phyloP scores from a whole-genome alignment of 2,797 vertebrate genomes.

The Limosa lapponica region DNA sequence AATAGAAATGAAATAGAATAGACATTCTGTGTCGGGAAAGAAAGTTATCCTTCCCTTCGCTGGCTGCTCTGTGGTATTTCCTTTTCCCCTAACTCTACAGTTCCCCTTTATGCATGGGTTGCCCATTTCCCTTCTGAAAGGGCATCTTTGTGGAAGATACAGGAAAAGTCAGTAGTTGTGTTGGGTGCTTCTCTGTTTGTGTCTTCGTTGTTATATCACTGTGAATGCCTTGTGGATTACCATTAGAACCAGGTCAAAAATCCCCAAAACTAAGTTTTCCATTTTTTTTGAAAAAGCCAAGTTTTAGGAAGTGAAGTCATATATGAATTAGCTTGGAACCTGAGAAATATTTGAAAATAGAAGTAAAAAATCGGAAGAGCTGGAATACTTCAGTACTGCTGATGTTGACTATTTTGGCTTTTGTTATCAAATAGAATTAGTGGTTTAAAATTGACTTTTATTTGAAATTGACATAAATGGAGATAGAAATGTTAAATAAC shows the following conservation, averaged over 20 bases:
- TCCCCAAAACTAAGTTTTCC: accelerated
- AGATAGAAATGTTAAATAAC: neutral
- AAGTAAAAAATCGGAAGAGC: neutral
- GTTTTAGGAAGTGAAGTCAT: neutral
- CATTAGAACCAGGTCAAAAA: neutral
- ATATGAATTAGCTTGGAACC: neutral
- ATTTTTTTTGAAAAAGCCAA: neutral
- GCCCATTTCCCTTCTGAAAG: neutral
- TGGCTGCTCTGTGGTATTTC: neutral
- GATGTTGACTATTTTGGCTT: neutral
- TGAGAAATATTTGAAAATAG: neutral
- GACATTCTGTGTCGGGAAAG: neutral
- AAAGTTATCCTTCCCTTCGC: neutral
- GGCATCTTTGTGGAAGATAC: neutral
- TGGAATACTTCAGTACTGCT: neutral
- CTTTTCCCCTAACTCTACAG: neutral
- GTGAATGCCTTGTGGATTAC: neutral
- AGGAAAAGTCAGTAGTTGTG: neutral
- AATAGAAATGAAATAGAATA: neutral
- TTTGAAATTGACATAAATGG: neutral
- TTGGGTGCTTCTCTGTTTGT: neutral
- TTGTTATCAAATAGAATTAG: neutral
- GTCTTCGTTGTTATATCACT: neutral
- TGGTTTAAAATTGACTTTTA: neutral
- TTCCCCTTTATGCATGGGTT: neutral